These are phyloP conservation scores for Pocillopora verrucosa DNA, from an alignment of 64 coral and sea anemone species.

Conservation along the genomic window DNA sequence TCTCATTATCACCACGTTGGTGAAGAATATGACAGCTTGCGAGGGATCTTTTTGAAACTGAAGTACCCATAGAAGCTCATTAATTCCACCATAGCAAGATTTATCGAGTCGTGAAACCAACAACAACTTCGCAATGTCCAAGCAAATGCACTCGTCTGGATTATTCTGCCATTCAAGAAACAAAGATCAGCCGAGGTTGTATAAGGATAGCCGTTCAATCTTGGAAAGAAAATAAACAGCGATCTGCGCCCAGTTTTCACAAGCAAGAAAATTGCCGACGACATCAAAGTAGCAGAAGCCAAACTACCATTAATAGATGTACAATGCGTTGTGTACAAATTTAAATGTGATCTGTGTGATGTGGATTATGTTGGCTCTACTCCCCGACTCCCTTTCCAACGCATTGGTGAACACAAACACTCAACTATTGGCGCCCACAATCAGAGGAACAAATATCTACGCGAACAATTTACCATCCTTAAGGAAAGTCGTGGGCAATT, in stretches of 20 bases:
- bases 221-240: constrained; percentile 60
- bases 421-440: not conserved
- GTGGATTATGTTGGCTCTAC: constrained; percentile 44
- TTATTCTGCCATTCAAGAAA: constrained; percentile 40
- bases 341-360: constrained; percentile 59
- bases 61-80: constrained; percentile 47
- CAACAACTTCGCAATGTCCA: constrained; percentile 41
- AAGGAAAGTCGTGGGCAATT: too few relatives aligned
- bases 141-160: constrained; percentile 25
- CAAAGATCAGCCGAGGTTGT: constrained; percentile 44
- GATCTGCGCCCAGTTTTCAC: constrained; percentile 50
- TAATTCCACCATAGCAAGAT: constrained; percentile 22
- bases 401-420: not conserved
- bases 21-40: constrained; percentile 47
- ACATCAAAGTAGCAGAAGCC: constrained; percentile 33
- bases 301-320: constrained; percentile 49
- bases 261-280: constrained; percentile 60
- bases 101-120: constrained; percentile 35
- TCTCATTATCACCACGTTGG: constrained; percentile 17
- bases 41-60: constrained; percentile 48
- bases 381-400: not conserved
- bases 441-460: too few relatives aligned
- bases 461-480: too few relatives aligned
- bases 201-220: constrained; percentile 33
- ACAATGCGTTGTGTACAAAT: constrained; percentile 55